Evolutionary conservation across 2,797 vertebrate genomes (phyloP), one percentile per base, ranked within the genome.

Genomic region (Rallus crepitans): DNA sequence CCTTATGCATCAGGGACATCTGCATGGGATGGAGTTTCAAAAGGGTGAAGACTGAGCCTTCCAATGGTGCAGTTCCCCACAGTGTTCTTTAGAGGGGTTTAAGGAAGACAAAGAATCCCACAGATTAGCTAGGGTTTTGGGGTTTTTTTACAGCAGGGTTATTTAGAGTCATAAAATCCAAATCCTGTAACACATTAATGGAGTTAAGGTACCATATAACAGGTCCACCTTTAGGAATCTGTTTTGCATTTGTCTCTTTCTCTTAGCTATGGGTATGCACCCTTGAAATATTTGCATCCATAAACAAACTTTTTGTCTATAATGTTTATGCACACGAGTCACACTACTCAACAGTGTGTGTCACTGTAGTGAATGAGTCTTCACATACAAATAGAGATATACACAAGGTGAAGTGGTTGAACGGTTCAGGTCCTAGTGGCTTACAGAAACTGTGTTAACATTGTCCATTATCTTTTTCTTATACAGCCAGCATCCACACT

Each of bases 401-500:
- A 59, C 11, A 19, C 48, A 66, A 65, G 24, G 39, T 60, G 40
- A 94, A 92, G 71, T 40, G 60, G 61, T 11, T 87, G 77, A 86
- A 73, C 14, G 69, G 66, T 35, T 96, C 73, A 68, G 45, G 75
- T 73, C 57, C 5, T 15, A 64, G 80, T 42, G 55, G 50, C 63
- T 94, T 84, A 64, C 82, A 71, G 48, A 87, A 93, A 91, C 25
- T 24, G 19, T 14, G 80, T 47, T 82, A 89, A 92, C 56, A 47
- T 87, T 90, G 93, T 66, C 86, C 64, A 80, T 93, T 91, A 61
- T 60, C 55, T 71, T 64, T 60, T 80, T 65, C 60, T 50, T 47
- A 75, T 5, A 37, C 7, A 93, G 52, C 42, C 81, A 85, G 19
- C n/a, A 82, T 77, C 53, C 45, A 60, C 50, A 19, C 71, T 82